Evolutionary conservation across 2,888 invertebrate species (phyloP).

Genomic region (Serripes groenlandicus): DNA sequence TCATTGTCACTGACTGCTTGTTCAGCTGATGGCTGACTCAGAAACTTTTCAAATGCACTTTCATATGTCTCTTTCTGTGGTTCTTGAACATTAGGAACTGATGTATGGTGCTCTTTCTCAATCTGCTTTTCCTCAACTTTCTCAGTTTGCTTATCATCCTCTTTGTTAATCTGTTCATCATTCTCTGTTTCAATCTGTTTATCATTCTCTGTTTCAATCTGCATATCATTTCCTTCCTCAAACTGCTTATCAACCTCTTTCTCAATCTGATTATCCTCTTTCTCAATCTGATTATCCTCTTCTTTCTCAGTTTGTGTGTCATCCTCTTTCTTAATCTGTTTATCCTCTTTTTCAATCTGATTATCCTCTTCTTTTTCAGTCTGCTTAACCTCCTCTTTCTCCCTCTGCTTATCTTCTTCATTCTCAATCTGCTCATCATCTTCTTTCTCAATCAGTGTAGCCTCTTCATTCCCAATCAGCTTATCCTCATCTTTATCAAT

Average conservation of each 20-base stretch:
- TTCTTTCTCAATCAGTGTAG: background rate
- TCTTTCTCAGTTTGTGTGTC: background rate
- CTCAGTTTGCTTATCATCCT: too few relatives aligned
- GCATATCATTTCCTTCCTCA: too few relatives aligned
- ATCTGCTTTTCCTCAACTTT: background rate
- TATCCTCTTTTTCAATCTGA: background rate
- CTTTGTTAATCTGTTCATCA: too few relatives aligned
- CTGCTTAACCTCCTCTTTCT: background rate
- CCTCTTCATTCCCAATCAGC: background rate
- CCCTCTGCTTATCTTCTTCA: background rate
- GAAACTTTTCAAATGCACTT: slow-evolving; percentile 16
- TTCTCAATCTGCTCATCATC: background rate
- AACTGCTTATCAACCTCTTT: too few relatives aligned
- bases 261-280: too few relatives aligned
- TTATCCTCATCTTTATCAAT: background rate
- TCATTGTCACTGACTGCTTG: slow-evolving; percentile 17
- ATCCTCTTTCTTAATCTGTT: background rate
- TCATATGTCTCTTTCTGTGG: background rate
- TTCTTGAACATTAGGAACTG: too few relatives aligned
- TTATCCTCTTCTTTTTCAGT: background rate
- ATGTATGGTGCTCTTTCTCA: background rate
- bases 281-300: background rate
- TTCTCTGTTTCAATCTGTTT: too few relatives aligned
- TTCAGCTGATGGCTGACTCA: background rate
- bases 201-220: too few relatives aligned